phyloP scores from a whole-genome alignment of 2,797 vertebrate genomes.

The Gambusia yucatana region DNA sequence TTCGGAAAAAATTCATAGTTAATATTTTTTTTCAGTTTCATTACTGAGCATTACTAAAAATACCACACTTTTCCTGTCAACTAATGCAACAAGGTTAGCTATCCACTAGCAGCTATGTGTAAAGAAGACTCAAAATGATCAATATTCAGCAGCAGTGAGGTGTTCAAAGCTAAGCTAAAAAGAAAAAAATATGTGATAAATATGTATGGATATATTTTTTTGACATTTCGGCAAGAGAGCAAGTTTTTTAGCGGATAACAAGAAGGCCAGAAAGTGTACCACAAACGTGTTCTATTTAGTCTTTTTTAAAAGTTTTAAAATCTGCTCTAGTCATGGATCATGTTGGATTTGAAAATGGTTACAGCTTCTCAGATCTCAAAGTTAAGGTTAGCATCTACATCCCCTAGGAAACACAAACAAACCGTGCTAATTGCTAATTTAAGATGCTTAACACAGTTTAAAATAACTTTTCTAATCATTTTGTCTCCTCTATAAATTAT shows the following conservation, averaged over 20 bases:
- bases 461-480: neutral
- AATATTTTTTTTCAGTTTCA: neutral
- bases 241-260: neutral
- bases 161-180: neutral
- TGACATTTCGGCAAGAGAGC: neutral
- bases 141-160: neutral
- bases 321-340: neutral
- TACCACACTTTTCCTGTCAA: neutral
- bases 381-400: neutral
- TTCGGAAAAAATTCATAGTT: neutral
- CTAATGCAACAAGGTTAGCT: neutral
- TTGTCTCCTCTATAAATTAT: neutral
- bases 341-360: neutral
- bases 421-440: neutral
- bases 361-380: no score
- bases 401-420: neutral
- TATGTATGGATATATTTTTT: neutral
- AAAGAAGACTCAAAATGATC: neutral
- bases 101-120: neutral
- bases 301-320: neutral
- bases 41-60: neutral
- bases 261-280: neutral
- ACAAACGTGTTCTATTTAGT: neutral
- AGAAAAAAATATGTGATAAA: neutral
- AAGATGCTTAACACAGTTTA: neutral